Percentiles rank a stretch among this genome's conserved stretches.
Evolutionary conservation across 2,113 vertebrate genomes (phyloP).

Genomic region (Apodemus speciosus): DNA sequence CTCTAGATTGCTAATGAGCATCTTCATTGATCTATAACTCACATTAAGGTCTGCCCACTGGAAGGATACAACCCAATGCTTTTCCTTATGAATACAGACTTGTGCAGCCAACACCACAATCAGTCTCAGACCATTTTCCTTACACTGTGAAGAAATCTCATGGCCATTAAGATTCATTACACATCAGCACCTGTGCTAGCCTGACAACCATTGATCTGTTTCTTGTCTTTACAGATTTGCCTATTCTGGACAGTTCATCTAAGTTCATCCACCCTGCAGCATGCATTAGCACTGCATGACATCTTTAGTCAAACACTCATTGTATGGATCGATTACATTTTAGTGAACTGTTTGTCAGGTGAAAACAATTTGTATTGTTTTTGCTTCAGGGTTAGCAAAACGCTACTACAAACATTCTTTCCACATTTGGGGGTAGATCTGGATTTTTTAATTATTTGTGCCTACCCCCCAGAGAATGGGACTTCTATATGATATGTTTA

Average conservation of each 20-base stretch:
- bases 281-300: not conserved
- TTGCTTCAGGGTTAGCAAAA: not conserved
- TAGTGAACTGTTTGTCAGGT: not conserved
- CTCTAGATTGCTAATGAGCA: not conserved
- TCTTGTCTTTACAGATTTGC: not conserved
- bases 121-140: conserved; percentile 27
- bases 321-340: not conserved
- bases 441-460: not conserved
- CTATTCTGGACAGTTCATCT: not conserved
- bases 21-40: conserved; percentile 20
- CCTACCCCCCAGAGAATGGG: not conserved
- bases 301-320: not conserved
- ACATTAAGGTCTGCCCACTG: not conserved
- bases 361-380: not conserved
- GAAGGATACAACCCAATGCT: not conserved
- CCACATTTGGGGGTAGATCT: not conserved
- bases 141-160: not conserved
- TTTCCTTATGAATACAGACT: conserved; percentile 33
- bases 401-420: not conserved
- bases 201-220: not conserved
- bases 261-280: not conserved
- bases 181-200: not conserved
- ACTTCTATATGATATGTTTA: not conserved
- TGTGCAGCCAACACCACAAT: not conserved
- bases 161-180: not conserved